phyloP scores from a whole-genome alignment of 2,113 vertebrate species.

The Callopanchax toddi region DNA sequence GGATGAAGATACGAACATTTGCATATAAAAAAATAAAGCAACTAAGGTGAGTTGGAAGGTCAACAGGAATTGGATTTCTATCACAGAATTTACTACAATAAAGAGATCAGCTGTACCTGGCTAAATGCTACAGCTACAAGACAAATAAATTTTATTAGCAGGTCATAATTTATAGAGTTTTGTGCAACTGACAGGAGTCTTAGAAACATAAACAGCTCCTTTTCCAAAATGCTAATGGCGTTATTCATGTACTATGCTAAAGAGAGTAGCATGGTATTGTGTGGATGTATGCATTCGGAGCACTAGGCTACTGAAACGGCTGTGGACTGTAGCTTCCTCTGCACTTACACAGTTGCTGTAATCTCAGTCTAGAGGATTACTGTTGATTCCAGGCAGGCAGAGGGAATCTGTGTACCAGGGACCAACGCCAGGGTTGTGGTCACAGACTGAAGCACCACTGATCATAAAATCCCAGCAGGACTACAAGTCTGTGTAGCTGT shows the following conservation, averaged over 20 bases:
- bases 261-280: conserved; percentile 4
- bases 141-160: too few species aligned
- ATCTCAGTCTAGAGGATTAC: conserved; percentile 81
- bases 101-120: too few species aligned
- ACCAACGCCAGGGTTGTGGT: conserved; percentile 65
- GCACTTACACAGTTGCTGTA: conserved; percentile 73
- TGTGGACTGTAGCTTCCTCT: conserved; percentile 64
- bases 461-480: conserved; percentile 59
- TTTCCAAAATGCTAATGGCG: too few species aligned
- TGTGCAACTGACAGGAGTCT: too few species aligned
- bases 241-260: conserved; percentile 14
- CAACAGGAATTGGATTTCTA: too few species aligned
- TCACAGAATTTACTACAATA: too few species aligned
- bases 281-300: conserved; percentile 36
- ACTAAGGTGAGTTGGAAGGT: too few species aligned
- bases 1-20: too few species aligned
- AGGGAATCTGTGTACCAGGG: conserved; percentile 71
- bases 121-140: too few species aligned
- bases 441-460: conserved; percentile 59
- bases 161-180: too few species aligned
- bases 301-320: conserved; percentile 57
- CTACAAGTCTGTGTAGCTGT: conserved; percentile 29
- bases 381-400: conserved; percentile 74
- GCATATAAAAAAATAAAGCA: too few species aligned
- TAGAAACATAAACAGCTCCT: too few species aligned